Percentiles rank a stretch among this genome's conserved stretches.
These are phyloP conservation scores for Murina feae DNA, from an alignment of 2,113 vertebrate species.

Conservation along the genomic window DNA sequence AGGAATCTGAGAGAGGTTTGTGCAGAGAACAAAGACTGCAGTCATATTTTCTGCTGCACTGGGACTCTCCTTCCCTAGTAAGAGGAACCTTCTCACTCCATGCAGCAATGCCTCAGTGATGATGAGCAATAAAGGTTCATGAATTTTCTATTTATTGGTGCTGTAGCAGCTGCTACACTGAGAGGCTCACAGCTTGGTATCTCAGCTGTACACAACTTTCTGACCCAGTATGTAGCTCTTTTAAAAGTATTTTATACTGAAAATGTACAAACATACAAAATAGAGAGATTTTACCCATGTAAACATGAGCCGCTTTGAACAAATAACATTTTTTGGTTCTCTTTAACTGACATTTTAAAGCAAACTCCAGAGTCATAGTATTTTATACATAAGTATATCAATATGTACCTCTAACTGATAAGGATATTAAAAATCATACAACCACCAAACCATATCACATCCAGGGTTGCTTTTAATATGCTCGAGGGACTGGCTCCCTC, in stretches of 20 bases:
- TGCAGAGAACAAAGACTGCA: neutral
- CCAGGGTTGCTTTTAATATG: neutral
- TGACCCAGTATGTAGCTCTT: slow-evolving; percentile 9
- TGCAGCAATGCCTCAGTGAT: neutral
- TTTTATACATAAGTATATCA: neutral
- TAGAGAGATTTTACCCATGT: neutral
- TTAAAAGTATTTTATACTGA: neutral
- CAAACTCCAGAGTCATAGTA: neutral
- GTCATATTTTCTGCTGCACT: neutral
- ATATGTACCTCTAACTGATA: neutral
- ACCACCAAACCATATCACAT: neutral
- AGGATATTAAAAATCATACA: slow-evolving; percentile 47
- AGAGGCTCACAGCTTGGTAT: slow-evolving; percentile 45
- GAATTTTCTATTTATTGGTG: slow-evolving; percentile 38
- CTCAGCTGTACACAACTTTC: neutral
- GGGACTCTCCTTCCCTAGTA: neutral
- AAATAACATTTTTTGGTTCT: neutral
- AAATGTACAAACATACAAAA: neutral
- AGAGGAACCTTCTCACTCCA: neutral
- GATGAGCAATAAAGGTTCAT: slow-evolving; percentile 18
- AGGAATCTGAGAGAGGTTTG: neutral
- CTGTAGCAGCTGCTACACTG: slow-evolving; percentile 33
- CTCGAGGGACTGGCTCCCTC: neutral
- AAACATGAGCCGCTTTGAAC: neutral
- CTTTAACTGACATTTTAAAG: neutral